A percentile compares a stretch with the other conserved stretches of the same genome.
These are phyloP conservation scores for Paracentrotus lividus DNA, from an alignment of 53 echinoderm and acorn worm genomes.

Conservation along the genomic window DNA sequence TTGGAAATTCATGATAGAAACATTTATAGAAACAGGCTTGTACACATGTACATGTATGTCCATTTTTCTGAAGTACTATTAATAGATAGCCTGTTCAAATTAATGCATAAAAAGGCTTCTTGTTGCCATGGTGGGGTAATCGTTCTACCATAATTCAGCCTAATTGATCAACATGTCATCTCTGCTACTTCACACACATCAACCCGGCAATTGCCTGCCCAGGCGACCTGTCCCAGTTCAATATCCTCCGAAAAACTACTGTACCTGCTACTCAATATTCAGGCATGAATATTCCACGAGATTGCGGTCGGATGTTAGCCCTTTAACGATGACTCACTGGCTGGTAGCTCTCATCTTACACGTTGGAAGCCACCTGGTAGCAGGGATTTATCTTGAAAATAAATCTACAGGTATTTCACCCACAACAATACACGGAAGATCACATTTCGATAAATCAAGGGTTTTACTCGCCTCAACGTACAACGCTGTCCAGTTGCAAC, in stretches of 20 bases:
- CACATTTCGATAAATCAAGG: not conserved
- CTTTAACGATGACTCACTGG: constrained; percentile 51
- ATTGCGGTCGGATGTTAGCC: not conserved
- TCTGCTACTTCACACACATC: not conserved
- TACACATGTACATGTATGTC: no score
- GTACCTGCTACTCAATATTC: not conserved
- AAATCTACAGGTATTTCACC: constrained; percentile 53
- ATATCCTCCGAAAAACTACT: not conserved
- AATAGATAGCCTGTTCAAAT: no score
- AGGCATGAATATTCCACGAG: constrained; percentile 26
- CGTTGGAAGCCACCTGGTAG: not conserved
- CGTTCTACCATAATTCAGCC: no score
- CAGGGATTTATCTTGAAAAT: not conserved
- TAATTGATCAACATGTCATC: not conserved
- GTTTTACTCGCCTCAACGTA: not conserved
- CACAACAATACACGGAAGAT: not conserved
- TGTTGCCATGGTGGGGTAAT: no score
- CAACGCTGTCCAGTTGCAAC: not conserved
- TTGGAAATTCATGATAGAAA: no score
- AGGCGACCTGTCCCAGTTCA: not conserved
- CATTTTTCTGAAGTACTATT: no score
- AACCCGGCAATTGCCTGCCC: not conserved
- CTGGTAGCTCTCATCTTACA: not conserved
- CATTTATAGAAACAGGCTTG: no score
- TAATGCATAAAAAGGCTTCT: no score